Base-by-base conservation (phyloP, 2,888 invertebrate species). In the Papilio protenor region DNA sequence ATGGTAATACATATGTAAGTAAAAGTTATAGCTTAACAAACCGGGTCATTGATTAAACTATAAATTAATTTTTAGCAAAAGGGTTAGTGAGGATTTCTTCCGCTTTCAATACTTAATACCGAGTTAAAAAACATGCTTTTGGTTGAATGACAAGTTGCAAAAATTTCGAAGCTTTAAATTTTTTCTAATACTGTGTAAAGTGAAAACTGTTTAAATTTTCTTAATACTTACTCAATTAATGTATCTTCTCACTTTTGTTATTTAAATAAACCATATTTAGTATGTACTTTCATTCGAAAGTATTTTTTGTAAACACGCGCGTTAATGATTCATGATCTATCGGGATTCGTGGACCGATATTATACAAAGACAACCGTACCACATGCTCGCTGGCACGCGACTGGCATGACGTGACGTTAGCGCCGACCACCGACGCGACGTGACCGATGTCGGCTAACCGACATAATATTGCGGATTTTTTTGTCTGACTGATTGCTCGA, bases 251-350 rank as follows among this genome's bases (percentile, higher is more conserved):
- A 61, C 21, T 33, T 73, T 69, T 23, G 18, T 21, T 14, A 73
- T 23, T 73, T n/a, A 27, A 27, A 59, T 27, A 21, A 27, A 33
- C 40, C 55, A 71, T 61, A 70, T 27, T 18, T 27, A 23, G 33
- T 6, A 45, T 27, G 55, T 45, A 72, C 55, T 69, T 59, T 71
- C 64, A 75, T 75, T 71, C 40, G 55, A 75, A 78, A 78, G 75
- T 75, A 33, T n/a, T 16, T n/a, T 47, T 75, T 52, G 64, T 55
- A 73, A 72, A 18, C 66, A 75, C 78, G 66, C 75, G 75, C 73
- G 55, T n/a, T 45, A 75, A 66, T 72, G 57, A 75, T 75, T 57
- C 64, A 75, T 70, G 16, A 0, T 18, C 49, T 69, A 47, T 23
- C n/a, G 55, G 14, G 47, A 18, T 27, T 49, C 8, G 64, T 66